Evolutionary conservation across 2,888 invertebrate species (phyloP).

Genomic region (Mesorhabditis sp.): DNA sequence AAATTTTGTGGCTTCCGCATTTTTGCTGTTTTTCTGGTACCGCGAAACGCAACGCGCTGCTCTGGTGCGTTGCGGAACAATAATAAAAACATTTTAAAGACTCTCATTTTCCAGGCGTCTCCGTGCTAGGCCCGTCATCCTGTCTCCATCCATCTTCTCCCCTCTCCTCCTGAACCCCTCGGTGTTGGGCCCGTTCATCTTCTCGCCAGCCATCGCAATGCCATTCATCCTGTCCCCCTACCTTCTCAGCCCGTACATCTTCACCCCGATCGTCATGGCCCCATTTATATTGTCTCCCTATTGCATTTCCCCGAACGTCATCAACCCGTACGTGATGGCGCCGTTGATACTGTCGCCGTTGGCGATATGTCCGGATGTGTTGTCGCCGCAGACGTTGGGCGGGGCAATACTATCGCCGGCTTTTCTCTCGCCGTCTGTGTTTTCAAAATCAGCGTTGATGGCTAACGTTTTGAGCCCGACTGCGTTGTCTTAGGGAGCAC

Average conservation of each 20-base stretch:
- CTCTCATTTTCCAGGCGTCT: slow-evolving; percentile 7
- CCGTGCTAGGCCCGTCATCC: slow-evolving; percentile 41
- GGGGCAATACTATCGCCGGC: slow-evolving; percentile 49
- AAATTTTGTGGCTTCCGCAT: no score
- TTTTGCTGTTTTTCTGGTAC: no score
- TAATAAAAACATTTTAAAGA: no score
- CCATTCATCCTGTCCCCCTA: slow-evolving; percentile 45
- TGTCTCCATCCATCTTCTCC: slow-evolving; percentile 47
- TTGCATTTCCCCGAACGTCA: slow-evolving; percentile 41
- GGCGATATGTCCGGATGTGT: slow-evolving; percentile 31
- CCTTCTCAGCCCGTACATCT: slow-evolving; percentile 36
- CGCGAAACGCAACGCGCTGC: no score
- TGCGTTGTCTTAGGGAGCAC: slow-evolving; percentile 25
- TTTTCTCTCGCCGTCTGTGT: slow-evolving; percentile 46
- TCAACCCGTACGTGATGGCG: slow-evolving; percentile 49
- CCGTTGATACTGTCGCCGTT: slow-evolving; percentile 38
- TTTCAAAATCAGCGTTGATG: slow-evolving; percentile 44
- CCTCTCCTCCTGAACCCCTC: slow-evolving; percentile 42
- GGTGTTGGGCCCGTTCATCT: slow-evolving; percentile 44
- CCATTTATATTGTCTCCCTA: slow-evolving; percentile 50
- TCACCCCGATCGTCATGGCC: slow-evolving; percentile 40
- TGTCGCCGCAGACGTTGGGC: slow-evolving; percentile 36
- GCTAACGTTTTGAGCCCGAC: slow-evolving; percentile 48
- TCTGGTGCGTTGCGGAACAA: no score
- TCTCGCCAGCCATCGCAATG: slow-evolving; percentile 44